Percentiles rank a stretch among this genome's conserved stretches.
These are phyloP conservation scores for Sceliomorpha sp. DNA, from an alignment of 2,888 invertebrate species.

Conservation along the genomic window DNA sequence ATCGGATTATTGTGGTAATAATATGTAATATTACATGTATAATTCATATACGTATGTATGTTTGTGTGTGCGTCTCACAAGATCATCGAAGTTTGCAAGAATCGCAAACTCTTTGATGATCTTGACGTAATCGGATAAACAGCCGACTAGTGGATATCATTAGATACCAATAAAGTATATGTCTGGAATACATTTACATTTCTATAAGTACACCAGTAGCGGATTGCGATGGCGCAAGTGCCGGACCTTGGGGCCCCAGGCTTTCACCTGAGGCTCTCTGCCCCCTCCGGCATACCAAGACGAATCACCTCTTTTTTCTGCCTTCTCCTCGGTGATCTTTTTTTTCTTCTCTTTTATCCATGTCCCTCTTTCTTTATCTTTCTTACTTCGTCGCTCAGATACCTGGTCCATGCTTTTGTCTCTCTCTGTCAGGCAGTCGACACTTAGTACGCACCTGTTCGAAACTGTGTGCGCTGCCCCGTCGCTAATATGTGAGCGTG, in stretches of 20 bases:
- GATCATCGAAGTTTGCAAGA: too few relatives aligned
- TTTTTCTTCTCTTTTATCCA: slow-evolving; percentile 14
- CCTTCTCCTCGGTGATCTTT: slow-evolving; percentile 46
- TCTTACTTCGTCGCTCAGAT: slow-evolving; percentile 23
- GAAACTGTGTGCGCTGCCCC: neutral
- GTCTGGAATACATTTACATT: slow-evolving; percentile 56
- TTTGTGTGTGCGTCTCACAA: too few relatives aligned
- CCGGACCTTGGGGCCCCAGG: slow-evolving; percentile 68
- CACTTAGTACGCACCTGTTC: slow-evolving; percentile 11
- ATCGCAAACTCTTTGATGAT: too few relatives aligned
- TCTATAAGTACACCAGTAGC: slow-evolving; percentile 45
- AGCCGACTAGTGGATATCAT: slow-evolving; percentile 34
- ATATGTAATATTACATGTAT: too few relatives aligned
- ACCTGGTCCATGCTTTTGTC: slow-evolving; percentile 11
- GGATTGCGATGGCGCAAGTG: slow-evolving; percentile 57
- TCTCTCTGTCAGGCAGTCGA: slow-evolving; percentile 12
- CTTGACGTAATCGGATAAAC: too few relatives aligned
- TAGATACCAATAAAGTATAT: slow-evolving; percentile 56
- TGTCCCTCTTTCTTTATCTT: slow-evolving; percentile 33
- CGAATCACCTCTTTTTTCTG: slow-evolving; percentile 62
- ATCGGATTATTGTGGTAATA: too few relatives aligned
- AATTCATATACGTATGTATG: too few relatives aligned
- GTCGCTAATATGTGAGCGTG: neutral
- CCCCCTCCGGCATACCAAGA: slow-evolving; percentile 67
- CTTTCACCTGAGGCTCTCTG: slow-evolving; percentile 69